phyloP scores from a whole-genome alignment of 2,888 invertebrate species.

The Bellardia bayeri region DNA sequence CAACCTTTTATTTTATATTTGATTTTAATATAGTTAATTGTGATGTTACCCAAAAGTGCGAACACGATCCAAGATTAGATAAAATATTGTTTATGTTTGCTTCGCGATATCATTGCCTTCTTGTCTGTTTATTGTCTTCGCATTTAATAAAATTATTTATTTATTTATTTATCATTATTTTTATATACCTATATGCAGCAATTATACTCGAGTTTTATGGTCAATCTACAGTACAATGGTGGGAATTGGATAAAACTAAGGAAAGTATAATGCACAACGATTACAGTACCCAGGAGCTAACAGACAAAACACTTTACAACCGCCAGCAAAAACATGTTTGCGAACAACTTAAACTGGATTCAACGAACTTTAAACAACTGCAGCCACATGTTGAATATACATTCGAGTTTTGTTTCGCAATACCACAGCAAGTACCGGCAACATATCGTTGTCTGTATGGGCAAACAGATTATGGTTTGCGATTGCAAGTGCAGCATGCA shows the following conservation, averaged over 20 bases:
- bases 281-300: conserved; percentile 53
- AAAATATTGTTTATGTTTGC: conserved; percentile 45
- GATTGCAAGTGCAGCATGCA: conserved; percentile 37
- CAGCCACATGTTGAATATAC: conserved; percentile 58
- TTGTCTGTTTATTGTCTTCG: neutral
- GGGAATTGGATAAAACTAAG: conserved; percentile 61
- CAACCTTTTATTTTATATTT: neutral
- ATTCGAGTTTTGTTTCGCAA: conserved; percentile 58
- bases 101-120: neutral
- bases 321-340: conserved; percentile 65
- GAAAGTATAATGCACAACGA: conserved; percentile 66
- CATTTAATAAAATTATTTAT: neutral
- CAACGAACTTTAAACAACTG: neutral
- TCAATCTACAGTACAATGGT: conserved; percentile 61
- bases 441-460: conserved; percentile 63
- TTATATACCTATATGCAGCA: conserved; percentile 29
- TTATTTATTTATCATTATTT: neutral
- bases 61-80: conserved; percentile 49
- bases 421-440: conserved; percentile 63
- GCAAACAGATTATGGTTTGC: conserved; percentile 54
- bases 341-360: conserved; percentile 54
- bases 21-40: conserved; percentile 22
- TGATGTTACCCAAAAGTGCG: conserved; percentile 35
- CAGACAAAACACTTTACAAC: conserved; percentile 47
- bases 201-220: conserved; percentile 68